Evolutionary conservation across 2,888 invertebrate genomes (phyloP).

Genomic region (Notodonta ziczac): DNA sequence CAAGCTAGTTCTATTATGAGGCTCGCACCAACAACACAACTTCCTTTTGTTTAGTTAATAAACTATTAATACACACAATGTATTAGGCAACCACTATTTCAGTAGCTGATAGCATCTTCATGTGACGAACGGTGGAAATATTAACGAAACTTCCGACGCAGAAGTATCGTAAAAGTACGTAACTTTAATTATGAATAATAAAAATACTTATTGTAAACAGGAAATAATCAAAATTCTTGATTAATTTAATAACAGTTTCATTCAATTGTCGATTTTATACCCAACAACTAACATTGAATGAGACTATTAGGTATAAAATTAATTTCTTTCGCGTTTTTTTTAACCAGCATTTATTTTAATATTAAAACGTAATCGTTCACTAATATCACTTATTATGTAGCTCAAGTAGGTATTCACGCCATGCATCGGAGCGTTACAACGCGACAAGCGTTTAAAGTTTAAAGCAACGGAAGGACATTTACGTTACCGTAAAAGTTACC

Average conservation of each 20-base stretch:
- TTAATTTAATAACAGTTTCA: not conserved
- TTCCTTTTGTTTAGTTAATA: slow-evolving; percentile 26
- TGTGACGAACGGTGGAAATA: not conserved
- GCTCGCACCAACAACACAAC: slow-evolving; percentile 12
- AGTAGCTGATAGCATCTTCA: slow-evolving; percentile 14
- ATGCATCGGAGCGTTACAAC: not conserved
- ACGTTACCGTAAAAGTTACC: slow-evolving; percentile 1
- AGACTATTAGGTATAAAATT: too few species aligned
- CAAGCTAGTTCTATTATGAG: too few species aligned
- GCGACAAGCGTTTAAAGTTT: slow-evolving; percentile 6
- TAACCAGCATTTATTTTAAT: too few species aligned
- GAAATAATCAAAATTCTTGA: not conserved
- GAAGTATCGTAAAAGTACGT: not conserved
- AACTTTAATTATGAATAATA: not conserved
- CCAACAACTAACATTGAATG: too few species aligned
- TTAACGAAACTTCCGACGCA: not conserved
- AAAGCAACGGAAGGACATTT: slow-evolving; percentile 9
- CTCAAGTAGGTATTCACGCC: not conserved
- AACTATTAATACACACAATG: slow-evolving; percentile 16
- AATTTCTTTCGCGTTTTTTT: too few species aligned
- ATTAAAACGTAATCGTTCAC: not conserved
- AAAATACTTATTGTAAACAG: not conserved
- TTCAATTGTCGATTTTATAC: too few species aligned
- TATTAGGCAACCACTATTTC: slow-evolving; percentile 26
- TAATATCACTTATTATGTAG: slow-evolving; percentile 1